Percentiles rank a stretch among this genome's conserved stretches.
These are phyloP conservation scores for Rhagoletis pomonella DNA, from an alignment of 1,140 invertebrate genomes.

Conservation along the genomic window DNA sequence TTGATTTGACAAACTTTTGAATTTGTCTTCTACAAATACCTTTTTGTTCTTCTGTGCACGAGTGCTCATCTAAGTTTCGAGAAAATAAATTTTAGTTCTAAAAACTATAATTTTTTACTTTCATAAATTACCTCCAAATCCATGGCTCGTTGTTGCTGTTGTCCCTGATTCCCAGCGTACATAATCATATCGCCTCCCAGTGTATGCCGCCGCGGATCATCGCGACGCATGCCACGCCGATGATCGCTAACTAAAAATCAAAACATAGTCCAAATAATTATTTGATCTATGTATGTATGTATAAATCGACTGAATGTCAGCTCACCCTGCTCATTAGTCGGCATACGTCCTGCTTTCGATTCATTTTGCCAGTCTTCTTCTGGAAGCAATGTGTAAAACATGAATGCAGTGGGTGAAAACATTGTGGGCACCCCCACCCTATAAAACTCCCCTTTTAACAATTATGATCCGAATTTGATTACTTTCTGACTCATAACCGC, in stretches of 20 bases:
- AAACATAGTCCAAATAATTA: neutral
- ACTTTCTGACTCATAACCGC: neutral
- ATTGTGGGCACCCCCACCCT: neutral
- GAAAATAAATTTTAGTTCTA: neutral
- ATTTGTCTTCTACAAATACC: conserved; percentile 49
- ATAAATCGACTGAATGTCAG: conserved; percentile 30
- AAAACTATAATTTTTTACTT: neutral
- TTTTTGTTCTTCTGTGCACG: conserved; percentile 72
- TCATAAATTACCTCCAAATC: conserved; percentile 79
- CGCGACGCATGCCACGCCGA: conserved; percentile 75
- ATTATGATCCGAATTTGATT: neutral
- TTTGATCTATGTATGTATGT: neutral
- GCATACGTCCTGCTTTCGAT: conserved; percentile 68
- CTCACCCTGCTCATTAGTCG: conserved; percentile 69
- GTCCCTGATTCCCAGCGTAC: conserved; percentile 76
- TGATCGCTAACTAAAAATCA: conserved; percentile 68
- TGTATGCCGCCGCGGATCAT: conserved; percentile 82
- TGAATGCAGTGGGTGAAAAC: conserved; percentile 44
- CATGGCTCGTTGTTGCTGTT: conserved; percentile 79
- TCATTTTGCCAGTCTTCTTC: conserved; percentile 75
- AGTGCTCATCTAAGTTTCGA: conserved; percentile 68
- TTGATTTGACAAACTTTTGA: too few relatives aligned
- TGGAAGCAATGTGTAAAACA: conserved; percentile 56
- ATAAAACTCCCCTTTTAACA: neutral
- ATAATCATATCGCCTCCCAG: conserved; percentile 81